A percentile compares a stretch with the other conserved stretches of the same genome.
Conservation (phyloP, 1,140 invertebrate genomes). For the Leguminivora glycinivorella region DNA sequence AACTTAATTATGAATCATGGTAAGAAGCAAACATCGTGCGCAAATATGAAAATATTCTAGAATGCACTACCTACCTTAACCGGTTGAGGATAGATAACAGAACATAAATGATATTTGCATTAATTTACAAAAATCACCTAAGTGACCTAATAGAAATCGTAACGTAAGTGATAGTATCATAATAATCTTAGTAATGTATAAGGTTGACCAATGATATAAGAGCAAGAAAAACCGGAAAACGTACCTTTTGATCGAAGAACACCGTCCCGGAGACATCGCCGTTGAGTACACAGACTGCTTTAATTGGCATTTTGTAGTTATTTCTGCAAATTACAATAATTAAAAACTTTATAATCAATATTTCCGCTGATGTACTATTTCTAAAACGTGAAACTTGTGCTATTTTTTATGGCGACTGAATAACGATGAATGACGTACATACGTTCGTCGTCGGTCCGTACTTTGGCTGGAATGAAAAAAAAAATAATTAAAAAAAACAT, state of each 20-base stretch:
- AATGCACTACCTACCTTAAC: constrained; percentile 12
- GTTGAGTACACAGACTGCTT: constrained; percentile 92
- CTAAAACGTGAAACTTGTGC: not conserved
- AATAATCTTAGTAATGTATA: not conserved
- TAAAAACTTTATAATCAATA: constrained; percentile 13
- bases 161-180: too few species aligned
- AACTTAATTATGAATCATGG: not conserved
- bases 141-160: too few species aligned
- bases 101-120: constrained; percentile 1
- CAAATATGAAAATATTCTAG: constrained; percentile 21
- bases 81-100: constrained; percentile 27
- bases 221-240: constrained; percentile 35
- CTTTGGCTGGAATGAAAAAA: not conserved
- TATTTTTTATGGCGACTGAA: not conserved
- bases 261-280: constrained; percentile 91
- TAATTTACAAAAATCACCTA: not conserved
- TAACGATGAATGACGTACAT: not conserved
- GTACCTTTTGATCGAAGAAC: constrained; percentile 88
- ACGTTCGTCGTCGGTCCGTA: not conserved
- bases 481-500: not conserved
- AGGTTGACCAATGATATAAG: constrained; percentile 30
- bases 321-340: constrained; percentile 33
- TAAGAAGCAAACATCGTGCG: not conserved
- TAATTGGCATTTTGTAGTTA: constrained; percentile 76
- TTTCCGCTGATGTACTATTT: not conserved